Percentiles rank a stretch among this genome's conserved stretches.
These are phyloP conservation scores for Apamea epomidion DNA, from an alignment of 2,888 invertebrate genomes.

Conservation along the genomic window DNA sequence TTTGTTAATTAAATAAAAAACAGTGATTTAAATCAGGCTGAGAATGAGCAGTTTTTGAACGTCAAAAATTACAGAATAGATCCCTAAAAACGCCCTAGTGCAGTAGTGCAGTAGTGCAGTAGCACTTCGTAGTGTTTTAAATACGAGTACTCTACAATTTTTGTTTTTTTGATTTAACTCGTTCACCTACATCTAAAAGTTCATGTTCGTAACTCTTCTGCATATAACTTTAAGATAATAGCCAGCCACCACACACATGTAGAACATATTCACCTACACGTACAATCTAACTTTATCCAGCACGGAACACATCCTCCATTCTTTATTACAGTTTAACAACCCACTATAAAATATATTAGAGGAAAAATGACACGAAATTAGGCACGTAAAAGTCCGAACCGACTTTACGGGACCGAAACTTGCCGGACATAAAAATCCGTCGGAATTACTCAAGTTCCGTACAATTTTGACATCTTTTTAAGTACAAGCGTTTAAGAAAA, in stretches of 20 bases:
- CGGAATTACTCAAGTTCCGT: conserved; percentile 61
- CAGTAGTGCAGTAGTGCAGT: too few relatives aligned
- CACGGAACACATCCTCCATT: conserved; percentile 35
- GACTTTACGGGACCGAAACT: conserved; percentile 54
- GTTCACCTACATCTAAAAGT: background rate
- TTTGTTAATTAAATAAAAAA: background rate
- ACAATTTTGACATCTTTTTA: conserved; percentile 66
- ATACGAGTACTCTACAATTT: background rate
- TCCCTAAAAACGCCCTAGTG: too few relatives aligned
- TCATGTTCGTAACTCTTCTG: conserved; percentile 7
- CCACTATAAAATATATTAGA: conserved; percentile 62
- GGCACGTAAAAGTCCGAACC: conserved; percentile 54
- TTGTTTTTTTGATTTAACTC: background rate
- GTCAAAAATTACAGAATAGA: background rate
- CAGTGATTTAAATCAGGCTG: background rate
- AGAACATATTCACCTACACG: conserved; percentile 30
- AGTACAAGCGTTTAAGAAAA: conserved; percentile 60
- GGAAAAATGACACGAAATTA: conserved; percentile 62
- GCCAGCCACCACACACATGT: conserved; percentile 1
- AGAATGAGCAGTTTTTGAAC: too few relatives aligned
- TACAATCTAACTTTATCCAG: conserved; percentile 31
- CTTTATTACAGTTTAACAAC: conserved; percentile 60
- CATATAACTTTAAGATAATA: conserved; percentile 16
- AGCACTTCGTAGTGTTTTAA: background rate
- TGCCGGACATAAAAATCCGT: conserved; percentile 61